These are phyloP conservation scores for Eulemur macaco DNA, from an alignment of 2,113 vertebrate genomes.

Conservation along the genomic window DNA sequence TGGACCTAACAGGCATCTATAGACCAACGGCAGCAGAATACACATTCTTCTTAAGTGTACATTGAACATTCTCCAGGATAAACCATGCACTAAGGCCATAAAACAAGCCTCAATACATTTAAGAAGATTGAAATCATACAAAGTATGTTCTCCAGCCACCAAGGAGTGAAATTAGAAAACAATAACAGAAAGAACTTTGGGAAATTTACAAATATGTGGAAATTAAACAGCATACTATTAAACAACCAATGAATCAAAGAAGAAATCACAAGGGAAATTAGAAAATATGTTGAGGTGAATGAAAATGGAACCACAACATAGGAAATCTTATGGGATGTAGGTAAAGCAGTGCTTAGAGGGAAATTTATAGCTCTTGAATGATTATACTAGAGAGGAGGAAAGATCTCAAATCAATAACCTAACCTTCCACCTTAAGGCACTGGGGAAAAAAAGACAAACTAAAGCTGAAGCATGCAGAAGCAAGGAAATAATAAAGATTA, in stretches of 20 bases:
- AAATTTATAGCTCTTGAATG: slow-evolving; percentile 29
- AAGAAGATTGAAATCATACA: not conserved
- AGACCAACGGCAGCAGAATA: not conserved
- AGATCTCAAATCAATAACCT: not conserved
- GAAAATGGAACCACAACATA: not conserved
- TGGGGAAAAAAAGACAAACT: not conserved
- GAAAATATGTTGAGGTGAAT: not conserved
- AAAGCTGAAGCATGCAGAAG: not conserved
- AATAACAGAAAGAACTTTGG: not conserved
- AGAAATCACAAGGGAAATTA: not conserved
- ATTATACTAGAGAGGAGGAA: not conserved
- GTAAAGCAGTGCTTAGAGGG: not conserved
- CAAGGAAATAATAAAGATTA: slow-evolving; percentile 29
- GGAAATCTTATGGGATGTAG: not conserved
- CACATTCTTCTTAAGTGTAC: not conserved
- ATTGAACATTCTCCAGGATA: not conserved
- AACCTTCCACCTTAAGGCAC: not conserved
- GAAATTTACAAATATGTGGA: not conserved
- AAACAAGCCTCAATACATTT: not conserved
- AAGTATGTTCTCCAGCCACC: not conserved
- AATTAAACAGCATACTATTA: not conserved
- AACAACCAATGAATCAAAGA: not conserved
- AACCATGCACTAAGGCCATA: too few species aligned
- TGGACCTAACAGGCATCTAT: not conserved
- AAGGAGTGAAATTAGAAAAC: not conserved